These are phyloP conservation scores for Heliangelus exortis DNA, from an alignment of 2,797 vertebrate species.

Conservation along the genomic window DNA sequence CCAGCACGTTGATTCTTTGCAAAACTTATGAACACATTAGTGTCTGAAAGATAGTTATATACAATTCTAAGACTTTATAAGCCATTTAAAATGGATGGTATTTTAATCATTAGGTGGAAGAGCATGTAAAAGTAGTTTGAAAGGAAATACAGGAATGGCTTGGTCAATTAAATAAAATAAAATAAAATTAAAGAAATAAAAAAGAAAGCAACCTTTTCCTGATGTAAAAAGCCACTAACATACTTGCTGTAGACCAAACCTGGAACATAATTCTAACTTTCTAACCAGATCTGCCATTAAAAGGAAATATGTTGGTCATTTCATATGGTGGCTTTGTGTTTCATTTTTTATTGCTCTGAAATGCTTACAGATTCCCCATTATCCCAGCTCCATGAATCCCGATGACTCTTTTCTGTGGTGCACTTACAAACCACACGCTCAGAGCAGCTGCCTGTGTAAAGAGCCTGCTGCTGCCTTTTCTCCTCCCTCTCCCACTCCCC, in stretches of 20 bases:
- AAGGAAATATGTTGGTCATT: background rate
- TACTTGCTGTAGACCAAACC: background rate
- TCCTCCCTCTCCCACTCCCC: background rate
- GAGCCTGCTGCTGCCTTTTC: background rate
- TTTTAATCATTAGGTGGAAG: background rate
- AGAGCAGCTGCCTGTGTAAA: background rate
- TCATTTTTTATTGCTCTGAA: background rate
- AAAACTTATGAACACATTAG: background rate
- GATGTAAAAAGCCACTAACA: background rate
- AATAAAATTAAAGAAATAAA: background rate
- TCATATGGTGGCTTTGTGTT: background rate
- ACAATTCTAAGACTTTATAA: background rate
- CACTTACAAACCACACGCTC: rapidly evolving
- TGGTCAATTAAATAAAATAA: background rate
- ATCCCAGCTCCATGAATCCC: background rate
- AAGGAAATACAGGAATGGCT: background rate
- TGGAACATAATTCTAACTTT: background rate
- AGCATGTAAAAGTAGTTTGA: background rate
- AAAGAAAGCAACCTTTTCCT: background rate
- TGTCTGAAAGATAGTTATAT: background rate
- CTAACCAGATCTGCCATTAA: background rate
- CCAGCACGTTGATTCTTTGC: background rate
- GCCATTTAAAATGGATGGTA: background rate
- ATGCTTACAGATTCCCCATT: background rate
- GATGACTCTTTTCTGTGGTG: background rate